phyloP scores from a whole-genome alignment of 2,888 invertebrate genomes.

The Deroplatys truncata region DNA sequence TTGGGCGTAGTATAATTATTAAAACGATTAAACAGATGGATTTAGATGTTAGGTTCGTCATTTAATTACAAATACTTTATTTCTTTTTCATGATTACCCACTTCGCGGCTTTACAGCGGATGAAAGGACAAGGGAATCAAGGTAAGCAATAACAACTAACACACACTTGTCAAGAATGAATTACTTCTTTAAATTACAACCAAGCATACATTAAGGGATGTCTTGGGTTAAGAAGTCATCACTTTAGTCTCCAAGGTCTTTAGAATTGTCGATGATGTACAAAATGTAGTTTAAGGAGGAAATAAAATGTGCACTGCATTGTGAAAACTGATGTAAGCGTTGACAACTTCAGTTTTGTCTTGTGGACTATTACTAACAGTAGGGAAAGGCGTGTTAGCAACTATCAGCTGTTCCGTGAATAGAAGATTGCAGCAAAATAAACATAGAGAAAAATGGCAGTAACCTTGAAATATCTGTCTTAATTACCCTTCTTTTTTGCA shows the following conservation, averaged over 20 bases:
- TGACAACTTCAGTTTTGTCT: neutral
- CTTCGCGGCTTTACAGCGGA: constrained; percentile 58
- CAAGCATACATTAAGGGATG: neutral
- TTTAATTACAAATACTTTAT: constrained; percentile 16
- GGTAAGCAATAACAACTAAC: constrained; percentile 52
- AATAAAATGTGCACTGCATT: no score
- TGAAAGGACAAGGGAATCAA: constrained; percentile 84
- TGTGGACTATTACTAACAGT: neutral
- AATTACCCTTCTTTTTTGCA: constrained; percentile 46
- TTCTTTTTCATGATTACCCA: constrained; percentile 34
- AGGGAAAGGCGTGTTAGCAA: neutral
- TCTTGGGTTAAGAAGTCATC: neutral
- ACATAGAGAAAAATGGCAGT: neutral
- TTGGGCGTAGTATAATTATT: constrained; percentile 35
- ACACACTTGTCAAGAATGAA: neutral
- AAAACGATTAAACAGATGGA: constrained; percentile 34
- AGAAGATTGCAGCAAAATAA: neutral
- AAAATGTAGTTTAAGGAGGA: no score
- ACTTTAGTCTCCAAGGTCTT: neutral
- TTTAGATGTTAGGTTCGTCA: neutral
- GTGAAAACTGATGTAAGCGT: neutral
- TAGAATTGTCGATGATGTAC: neutral
- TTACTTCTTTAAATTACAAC: neutral
- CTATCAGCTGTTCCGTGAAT: neutral
- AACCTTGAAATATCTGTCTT: neutral